Conservation (phyloP, 2,888 invertebrate species). For the Yponomeuta malinellus region DNA sequence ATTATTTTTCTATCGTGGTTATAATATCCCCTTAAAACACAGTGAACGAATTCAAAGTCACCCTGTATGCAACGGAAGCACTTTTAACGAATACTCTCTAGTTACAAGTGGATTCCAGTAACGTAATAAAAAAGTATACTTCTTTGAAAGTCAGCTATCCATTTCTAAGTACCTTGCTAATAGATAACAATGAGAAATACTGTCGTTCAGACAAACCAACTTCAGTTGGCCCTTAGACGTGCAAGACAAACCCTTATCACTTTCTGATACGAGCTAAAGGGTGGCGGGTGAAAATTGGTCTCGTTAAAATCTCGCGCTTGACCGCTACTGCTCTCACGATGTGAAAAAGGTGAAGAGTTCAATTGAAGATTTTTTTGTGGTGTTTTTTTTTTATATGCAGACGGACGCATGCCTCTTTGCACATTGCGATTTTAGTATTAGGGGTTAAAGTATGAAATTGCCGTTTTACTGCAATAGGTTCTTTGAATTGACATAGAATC, state of each 20-base stretch:
- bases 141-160: background rate
- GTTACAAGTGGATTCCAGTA: too few relatives aligned
- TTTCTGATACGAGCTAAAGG: background rate
- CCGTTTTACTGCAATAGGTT: too few relatives aligned
- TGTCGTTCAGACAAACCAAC: background rate
- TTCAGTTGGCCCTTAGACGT: background rate
- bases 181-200: background rate
- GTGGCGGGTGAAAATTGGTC: background rate
- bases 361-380: background rate
- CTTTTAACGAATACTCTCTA: too few relatives aligned
- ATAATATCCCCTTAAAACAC: too few relatives aligned
- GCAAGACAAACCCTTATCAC: background rate
- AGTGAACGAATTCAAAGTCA: too few relatives aligned
- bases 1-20: too few relatives aligned
- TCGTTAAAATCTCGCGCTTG: constrained; percentile 14
- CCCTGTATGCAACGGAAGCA: too few relatives aligned
- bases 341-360: background rate
- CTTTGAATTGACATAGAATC: too few relatives aligned
- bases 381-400: background rate
- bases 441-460: too few relatives aligned
- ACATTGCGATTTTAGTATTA: background rate
- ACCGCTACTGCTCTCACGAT: constrained; percentile 10
- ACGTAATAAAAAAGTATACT: background rate
- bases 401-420: background rate
- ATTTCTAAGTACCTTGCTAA: background rate